phyloP scores from a whole-genome alignment of 2,113 vertebrate genomes.

The Pygoscelis adeliae region DNA sequence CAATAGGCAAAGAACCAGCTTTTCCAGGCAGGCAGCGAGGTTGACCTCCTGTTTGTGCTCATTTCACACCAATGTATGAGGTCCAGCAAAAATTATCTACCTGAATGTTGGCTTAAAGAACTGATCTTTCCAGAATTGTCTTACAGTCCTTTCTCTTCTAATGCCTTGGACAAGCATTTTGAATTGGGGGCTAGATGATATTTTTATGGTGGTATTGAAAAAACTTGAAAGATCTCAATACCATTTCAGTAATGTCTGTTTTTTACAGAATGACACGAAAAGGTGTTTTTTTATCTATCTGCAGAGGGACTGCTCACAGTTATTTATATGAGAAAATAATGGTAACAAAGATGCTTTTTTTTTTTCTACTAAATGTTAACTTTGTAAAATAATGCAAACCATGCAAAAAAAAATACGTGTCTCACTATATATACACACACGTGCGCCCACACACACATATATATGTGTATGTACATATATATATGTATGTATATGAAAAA shows the following conservation, averaged over 20 bases:
- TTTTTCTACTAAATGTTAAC: conserved; percentile 74
- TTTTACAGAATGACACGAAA: conserved; percentile 69
- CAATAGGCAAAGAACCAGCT: neutral
- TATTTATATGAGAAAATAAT: conserved; percentile 71
- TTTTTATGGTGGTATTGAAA: conserved; percentile 63
- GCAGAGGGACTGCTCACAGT: conserved; percentile 57
- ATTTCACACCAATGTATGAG: neutral
- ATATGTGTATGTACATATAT: conserved; percentile 36
- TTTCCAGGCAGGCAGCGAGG: neutral
- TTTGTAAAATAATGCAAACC: conserved; percentile 74
- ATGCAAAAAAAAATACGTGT: conserved; percentile 36
- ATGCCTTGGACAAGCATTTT: conserved; percentile 64
- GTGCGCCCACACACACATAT: conserved; percentile 5
- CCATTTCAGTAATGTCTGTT: conserved; percentile 67
- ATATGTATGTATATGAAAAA: conserved; percentile 33
- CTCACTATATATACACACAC: neutral
- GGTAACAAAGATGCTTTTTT: conserved; percentile 46
- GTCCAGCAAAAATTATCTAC: conserved; percentile 26
- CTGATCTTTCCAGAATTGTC: conserved; percentile 45
- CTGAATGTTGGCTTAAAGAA: conserved; percentile 45
- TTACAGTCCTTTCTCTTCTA: conserved; percentile 58
- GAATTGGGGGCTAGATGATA: conserved; percentile 51
- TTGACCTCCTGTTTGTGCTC: conserved; percentile 19
- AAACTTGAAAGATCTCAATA: conserved; percentile 34
- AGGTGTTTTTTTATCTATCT: conserved; percentile 67